phyloP scores from a whole-genome alignment of 2,113 vertebrate genomes.

The Stomatorhinus ivindoensis region DNA sequence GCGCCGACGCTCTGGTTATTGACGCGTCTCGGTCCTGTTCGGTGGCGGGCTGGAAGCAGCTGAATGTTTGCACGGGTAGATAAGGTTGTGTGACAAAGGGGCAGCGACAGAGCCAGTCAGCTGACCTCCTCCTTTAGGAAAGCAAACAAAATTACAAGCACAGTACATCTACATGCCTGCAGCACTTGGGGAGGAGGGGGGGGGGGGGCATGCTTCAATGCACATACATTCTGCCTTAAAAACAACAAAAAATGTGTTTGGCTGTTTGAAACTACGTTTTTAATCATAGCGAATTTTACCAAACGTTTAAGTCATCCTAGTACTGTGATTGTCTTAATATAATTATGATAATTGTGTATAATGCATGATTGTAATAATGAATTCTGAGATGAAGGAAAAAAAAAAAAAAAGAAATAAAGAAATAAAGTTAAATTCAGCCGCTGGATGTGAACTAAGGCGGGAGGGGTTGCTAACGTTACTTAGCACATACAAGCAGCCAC shows the following conservation, averaged over 20 bases:
- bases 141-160: slow-evolving; percentile 42
- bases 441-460: not conserved
- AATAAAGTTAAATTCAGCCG: not conserved
- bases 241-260: not conserved
- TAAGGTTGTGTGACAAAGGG: slow-evolving; percentile 63
- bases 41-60: slow-evolving; percentile 53
- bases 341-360: not conserved
- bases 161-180: not conserved
- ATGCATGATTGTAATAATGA: not conserved
- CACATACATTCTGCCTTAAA: not conserved
- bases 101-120: slow-evolving; percentile 55
- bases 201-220: not conserved
- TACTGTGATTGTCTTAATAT: not conserved
- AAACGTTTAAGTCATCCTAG: not conserved
- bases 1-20: slow-evolving; percentile 47
- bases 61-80: slow-evolving; percentile 66
- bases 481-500: not conserved
- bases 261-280: not conserved
- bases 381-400: not conserved
- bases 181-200: not conserved
- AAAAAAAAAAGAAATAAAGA: not conserved
- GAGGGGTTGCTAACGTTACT: not conserved
- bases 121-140: slow-evolving; percentile 56
- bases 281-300: not conserved
- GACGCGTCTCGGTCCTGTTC: slow-evolving; percentile 50